Base-by-base conservation (phyloP, 37 sponge, comb jelly and placozoan species). In the Oopsacas minuta region DNA sequence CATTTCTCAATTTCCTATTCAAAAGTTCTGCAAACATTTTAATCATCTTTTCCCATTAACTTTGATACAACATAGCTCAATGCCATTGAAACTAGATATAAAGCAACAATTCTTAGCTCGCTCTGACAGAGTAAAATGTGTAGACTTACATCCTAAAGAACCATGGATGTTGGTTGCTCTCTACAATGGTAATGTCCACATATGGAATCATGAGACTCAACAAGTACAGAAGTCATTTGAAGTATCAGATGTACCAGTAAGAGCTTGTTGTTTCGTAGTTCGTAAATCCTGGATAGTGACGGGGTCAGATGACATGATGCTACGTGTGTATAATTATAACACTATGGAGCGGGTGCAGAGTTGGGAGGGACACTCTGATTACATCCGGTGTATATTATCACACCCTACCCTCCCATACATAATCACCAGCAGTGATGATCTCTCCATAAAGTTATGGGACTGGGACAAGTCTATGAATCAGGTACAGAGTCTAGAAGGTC, bases 391-490 rank as follows among this genome's bases (percentile, higher is more conserved):
- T 82, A 92, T 97, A 52, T 53, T 92, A 3, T 93, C 91, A 32
- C 99, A 97, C 82, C 99, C 99, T 10, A 93, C 94, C 36, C 99
- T 93, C 46, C 88, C 99, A 20, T 97, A 91, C 84, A 52, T 97
- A 81, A 88, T 97, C 85, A 94, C 99, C 32, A 91, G 92, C 89
- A 93, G 94, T 39, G 99, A 97, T 84, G 99, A 97, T 86, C 93
- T 94, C 94, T 25, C 85, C 82, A 97, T 97, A 83, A 94, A 94
- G 85, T 87, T 97, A 23, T 97, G 99, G 99, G 99, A 97, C 88
- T 97, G 99, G 99, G 95, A 93, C 32, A 97, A 97, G 87, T 88
- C 90, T 81, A 94, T 95, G 95, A 75, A 88, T 38, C 93, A 92
- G 81, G 82, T 86, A 17, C 99, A 97, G 52, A 91, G 92, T 36